Evolutionary conservation across 2,888 invertebrate species (phyloP).

Genomic region (Leptinotarsa peninsularis): DNA sequence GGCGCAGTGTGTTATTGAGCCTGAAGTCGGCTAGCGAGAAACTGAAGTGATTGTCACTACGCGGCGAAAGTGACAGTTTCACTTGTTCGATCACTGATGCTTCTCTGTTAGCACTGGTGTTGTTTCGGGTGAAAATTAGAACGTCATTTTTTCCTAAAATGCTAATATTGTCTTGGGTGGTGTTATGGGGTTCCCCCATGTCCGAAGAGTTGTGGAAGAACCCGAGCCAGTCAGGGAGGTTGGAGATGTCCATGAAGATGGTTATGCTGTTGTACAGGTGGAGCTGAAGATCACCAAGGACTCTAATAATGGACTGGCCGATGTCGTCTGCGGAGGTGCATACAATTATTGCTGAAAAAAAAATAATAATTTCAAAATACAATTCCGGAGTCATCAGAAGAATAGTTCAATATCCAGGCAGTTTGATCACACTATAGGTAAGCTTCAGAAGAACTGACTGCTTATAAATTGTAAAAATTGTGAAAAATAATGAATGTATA

Average conservation of each 20-base stretch:
- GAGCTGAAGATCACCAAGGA: slow-evolving; percentile 65
- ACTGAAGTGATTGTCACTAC: slow-evolving; percentile 34
- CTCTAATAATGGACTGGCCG: slow-evolving; percentile 63
- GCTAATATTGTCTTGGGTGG: slow-evolving; percentile 49
- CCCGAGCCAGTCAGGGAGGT: slow-evolving; percentile 62
- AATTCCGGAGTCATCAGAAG: no score
- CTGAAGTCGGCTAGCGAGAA: slow-evolving; percentile 60
- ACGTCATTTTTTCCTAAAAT: slow-evolving; percentile 27
- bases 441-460: no score
- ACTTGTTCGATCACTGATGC: slow-evolving; percentile 49
- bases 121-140: slow-evolving; percentile 31
- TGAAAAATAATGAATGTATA: no score
- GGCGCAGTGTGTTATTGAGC: slow-evolving; percentile 58
- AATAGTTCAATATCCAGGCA: no score
- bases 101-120: slow-evolving; percentile 43
- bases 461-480: no score
- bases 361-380: slow-evolving; percentile 29
- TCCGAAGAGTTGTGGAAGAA: slow-evolving; percentile 45
- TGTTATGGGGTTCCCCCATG: slow-evolving; percentile 31
- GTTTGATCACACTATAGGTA: no score
- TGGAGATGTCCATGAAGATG: slow-evolving; percentile 66
- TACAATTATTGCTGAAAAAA: slow-evolving; percentile 67
- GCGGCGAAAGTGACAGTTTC: slow-evolving; percentile 44
- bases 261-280: slow-evolving; percentile 65
- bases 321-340: slow-evolving; percentile 68